Base-by-base conservation (phyloP, 1,140 invertebrate species). In the Conus betulinus region DNA sequence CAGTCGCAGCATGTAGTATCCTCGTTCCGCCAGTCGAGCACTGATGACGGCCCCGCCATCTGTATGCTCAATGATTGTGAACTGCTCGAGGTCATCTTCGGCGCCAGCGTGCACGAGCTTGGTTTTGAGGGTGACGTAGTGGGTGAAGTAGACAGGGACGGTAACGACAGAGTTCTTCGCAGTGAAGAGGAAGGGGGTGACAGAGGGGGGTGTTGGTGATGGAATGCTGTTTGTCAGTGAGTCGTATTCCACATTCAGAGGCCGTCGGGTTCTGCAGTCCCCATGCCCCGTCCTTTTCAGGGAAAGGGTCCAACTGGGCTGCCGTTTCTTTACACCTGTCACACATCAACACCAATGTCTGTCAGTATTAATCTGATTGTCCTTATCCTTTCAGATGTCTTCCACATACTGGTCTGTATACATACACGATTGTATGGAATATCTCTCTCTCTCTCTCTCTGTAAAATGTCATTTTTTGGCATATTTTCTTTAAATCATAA, bases 251-350 rank as follows among this genome's bases (percentile, higher is more conserved):
- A 17, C 82, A 84, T 53, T 84, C 82, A 3, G 23, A 0, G 53
- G 82, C 82, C 39, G 27, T 53, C n/a, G 82, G 82, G 57, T 63
- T 25, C n/a, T 63, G 11, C n/a, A 84, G 82, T 8, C 82, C 82
- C 82, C 82, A 84, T 5, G 25, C 20, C 23, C 55, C 82, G 27
- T 39, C 39, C 39, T 84, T 84, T 1, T 84, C 82, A 11, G 82
- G 82, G 27, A 84, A 84, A 52, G 82, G 82, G 5, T 63, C 23
- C 23, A 20, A 1, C 3, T 63, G 10, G 1, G 55, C 39, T 60
- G 52, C 3, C 51, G 27, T 13, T 81, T 81, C 51, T 23, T 51
- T 53, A 51, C 79, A 81, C 20, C 79, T 81, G 79, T 39, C 39
- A 39, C 39, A 39, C 39, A 39, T 39, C 39, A 3, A 3, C 39